phyloP scores from a whole-genome alignment of 2,888 invertebrate species.

The Drosophila seclusa region DNA sequence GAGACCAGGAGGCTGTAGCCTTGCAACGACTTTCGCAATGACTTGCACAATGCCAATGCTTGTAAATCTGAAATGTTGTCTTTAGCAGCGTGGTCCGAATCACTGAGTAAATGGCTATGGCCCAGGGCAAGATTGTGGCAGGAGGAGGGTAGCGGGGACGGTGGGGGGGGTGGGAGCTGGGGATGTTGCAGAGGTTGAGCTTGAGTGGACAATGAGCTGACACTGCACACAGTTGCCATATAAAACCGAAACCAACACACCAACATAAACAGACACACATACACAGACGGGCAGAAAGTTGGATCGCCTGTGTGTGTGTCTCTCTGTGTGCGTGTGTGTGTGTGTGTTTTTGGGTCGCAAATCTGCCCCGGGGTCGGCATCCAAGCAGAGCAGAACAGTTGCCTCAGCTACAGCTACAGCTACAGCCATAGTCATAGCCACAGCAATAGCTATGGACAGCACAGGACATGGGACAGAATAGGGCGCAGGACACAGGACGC shows the following conservation, averaged over 20 bases:
- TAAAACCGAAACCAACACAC: conserved; percentile 62
- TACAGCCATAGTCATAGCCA: conserved; percentile 17
- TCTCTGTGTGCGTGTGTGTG: conserved; percentile 5
- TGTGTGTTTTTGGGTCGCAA: conserved; percentile 39
- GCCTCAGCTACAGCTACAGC: conserved; percentile 25
- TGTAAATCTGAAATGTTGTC: conserved; percentile 77
- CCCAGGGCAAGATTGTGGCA: conserved; percentile 10
- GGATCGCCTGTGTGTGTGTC: conserved; percentile 21
- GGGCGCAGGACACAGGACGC: conserved; percentile 6
- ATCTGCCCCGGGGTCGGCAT: conserved; percentile 51
- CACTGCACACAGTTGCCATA: conserved; percentile 75
- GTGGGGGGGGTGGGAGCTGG: background rate
- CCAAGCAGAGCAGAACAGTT: conserved; percentile 49
- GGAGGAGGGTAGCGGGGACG: background rate
- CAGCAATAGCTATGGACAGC: conserved; percentile 23
- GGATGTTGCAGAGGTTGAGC: conserved; percentile 1
- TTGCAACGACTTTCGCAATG: conserved; percentile 35
- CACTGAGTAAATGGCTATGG: conserved; percentile 47
- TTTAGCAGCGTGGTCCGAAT: conserved; percentile 52
- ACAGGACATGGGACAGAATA: conserved; percentile 5
- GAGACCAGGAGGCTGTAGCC: conserved; percentile 4
- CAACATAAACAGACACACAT: conserved; percentile 30
- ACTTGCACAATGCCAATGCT: conserved; percentile 56
- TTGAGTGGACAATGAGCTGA: conserved; percentile 66
- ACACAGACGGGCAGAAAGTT: conserved; percentile 30